A percentile compares a stretch with the other conserved stretches of the same genome.
These are phyloP conservation scores for Beroe forskalii DNA, from an alignment of 37 sponge, comb jelly and placozoan species.

Conservation along the genomic window DNA sequence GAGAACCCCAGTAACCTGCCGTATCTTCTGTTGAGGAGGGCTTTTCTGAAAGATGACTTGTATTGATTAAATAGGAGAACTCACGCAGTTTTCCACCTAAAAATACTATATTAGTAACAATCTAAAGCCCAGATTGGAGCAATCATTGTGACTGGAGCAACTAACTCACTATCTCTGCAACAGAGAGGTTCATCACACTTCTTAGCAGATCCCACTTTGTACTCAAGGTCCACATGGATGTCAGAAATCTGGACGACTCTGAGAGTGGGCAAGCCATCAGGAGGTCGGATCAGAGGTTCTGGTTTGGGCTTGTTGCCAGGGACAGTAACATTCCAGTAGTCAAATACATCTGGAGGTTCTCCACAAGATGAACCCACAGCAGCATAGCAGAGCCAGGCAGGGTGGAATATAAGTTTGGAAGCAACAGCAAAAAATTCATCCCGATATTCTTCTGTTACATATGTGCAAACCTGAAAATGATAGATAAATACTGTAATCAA, in stretches of 20 bases:
- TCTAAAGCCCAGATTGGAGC: too few species aligned
- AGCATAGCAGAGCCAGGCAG: slow-evolving; percentile 19
- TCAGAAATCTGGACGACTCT: slow-evolving; percentile 81
- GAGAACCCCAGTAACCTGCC: slow-evolving; percentile 88
- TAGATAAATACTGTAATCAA: too few species aligned
- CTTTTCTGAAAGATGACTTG: too few species aligned
- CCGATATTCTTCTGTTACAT: neutral
- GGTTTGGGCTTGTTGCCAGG: neutral
- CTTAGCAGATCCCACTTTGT: slow-evolving; percentile 76
- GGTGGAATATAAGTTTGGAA: neutral
- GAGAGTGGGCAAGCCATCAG: slow-evolving; percentile 72
- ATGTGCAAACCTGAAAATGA: slow-evolving; percentile 29
- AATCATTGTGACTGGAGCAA: too few species aligned
- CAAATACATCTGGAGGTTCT: slow-evolving; percentile 1
- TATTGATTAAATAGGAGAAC: too few species aligned
- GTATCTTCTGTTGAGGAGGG: too few species aligned
- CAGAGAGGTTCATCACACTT: slow-evolving; percentile 94
- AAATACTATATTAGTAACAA: too few species aligned
- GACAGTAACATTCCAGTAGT: slow-evolving; percentile 35
- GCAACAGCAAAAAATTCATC: slow-evolving; percentile 42
- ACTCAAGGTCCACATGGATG: slow-evolving; percentile 80
- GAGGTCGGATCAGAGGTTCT: slow-evolving; percentile 28
- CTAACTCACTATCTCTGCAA: slow-evolving; percentile 82
- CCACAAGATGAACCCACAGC: slow-evolving; percentile 38
- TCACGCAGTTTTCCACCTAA: too few species aligned